Evolutionary conservation across 1,140 invertebrate species (phyloP), one percentile per base, ranked within the genome.

Genomic region (Pomacea maculata): DNA sequence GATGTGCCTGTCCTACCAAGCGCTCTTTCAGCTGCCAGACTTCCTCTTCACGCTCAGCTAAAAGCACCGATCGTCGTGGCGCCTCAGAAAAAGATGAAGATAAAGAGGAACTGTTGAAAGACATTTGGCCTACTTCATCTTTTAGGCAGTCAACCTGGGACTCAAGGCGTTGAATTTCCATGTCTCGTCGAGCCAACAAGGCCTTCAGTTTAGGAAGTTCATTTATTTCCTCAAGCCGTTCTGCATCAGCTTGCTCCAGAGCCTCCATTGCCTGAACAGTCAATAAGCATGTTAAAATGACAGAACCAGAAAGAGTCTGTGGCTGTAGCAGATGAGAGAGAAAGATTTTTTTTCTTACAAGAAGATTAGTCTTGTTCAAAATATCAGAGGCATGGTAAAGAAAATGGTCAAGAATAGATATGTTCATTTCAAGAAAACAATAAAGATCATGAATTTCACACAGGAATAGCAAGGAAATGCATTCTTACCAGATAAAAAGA

Each of bases 21-120:
- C 67, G 34, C 29, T 78, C 77, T 21, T 78, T 78, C 67, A 78
- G 77, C n/a, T 78, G 64, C 77, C 77, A 78, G 15, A 78, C 65
- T 67, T 78, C 77, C 17, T 65, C 77, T 12, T 78, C 77, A 57
- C 77, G 77, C n/a, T 78, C 77, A 29, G 64, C 67, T 65, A 78
- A 57, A 52, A 78, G 29, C 34, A n/a, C 52, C 4, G 77, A 78
- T 21, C 54, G 64, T 12, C 77, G 34, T n/a, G 63, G 77, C 3
- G 77, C 52, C 67, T 78, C 77, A 11, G 65, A 67, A 65, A 78
- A 78, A n/a, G 77, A 78, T 14, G 77, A 78, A 45, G 77, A 78
- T 21, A 77, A 52, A 15, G n/a, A 25, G 52, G 77, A 78, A 54
- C 67, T 78, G 77, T 78, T 78, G 34, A 78, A n/a, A 0, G 17